Evolutionary conservation across 37 sponge, comb jelly and placozoan species (phyloP).

Genomic region (Amphimedon queenslandica): DNA sequence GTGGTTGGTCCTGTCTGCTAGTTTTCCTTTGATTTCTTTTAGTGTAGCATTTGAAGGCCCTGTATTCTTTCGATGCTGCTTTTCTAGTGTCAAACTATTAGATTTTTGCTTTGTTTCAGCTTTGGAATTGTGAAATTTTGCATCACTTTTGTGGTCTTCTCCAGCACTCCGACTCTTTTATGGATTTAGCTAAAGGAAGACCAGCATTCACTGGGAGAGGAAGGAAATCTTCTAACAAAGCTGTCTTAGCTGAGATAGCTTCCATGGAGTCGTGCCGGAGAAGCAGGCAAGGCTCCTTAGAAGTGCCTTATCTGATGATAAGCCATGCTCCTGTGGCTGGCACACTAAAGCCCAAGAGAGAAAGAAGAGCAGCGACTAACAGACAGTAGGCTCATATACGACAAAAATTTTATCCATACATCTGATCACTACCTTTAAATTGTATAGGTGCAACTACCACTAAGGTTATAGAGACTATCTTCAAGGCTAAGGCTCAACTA

Average conservation of each 20-base stretch:
- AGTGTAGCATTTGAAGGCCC: not conserved
- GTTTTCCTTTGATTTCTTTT: not conserved
- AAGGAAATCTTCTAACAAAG: constrained; percentile 13
- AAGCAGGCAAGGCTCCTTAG: no score
- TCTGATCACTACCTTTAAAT: no score
- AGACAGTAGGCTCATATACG: no score
- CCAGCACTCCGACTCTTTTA: not conserved
- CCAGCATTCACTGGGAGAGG: constrained; percentile 16
- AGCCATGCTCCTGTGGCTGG: not conserved
- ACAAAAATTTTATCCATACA: no score
- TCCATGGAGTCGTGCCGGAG: constrained; percentile 7
- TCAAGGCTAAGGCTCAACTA: no score
- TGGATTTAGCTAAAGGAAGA: constrained; percentile 14
- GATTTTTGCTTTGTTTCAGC: no score
- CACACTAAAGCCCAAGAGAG: not conserved
- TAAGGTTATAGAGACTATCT: no score
- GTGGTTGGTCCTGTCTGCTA: no score
- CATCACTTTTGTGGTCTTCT: constrained; percentile 12
- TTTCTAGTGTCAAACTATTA: no score
- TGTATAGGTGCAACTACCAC: no score
- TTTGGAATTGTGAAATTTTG: not conserved
- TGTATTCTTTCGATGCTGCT: no score
- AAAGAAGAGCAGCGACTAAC: no score
- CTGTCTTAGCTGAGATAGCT: constrained; percentile 4
- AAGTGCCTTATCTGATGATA: not conserved